Evolutionary conservation across 2,797 vertebrate species (phyloP), one percentile per base, ranked within the genome.

Genomic region (Gymnoscopelus braueri): DNA sequence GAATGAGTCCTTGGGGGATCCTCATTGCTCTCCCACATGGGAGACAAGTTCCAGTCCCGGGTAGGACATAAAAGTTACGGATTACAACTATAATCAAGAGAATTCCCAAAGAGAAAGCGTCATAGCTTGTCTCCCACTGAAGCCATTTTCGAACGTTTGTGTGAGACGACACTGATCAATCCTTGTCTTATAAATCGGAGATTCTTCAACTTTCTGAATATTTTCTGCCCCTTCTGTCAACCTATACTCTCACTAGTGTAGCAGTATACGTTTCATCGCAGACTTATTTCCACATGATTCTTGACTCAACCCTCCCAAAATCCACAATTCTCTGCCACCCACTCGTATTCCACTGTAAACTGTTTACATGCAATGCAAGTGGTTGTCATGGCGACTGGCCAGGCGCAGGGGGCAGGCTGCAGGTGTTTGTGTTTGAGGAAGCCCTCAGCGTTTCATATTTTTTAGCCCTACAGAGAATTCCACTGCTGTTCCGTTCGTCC

Each of bases 351-450:
- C 61, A 75, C 81, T 88, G 60, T 91, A 93, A 93, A 93, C 89
- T 89, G 89, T 93, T 93, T 92, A 90, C 83, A 73, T 57, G 75
- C 84, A 81, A 62, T 63, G 63, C 63, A 72, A 75, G 76, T 74
- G 83, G 81, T 83, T 69, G 86, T 66, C 88, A 72, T 81, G 87
- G 61, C 65, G 44, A 81, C 66, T 1, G 69, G 56, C 60, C 58
- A 1, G 54, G 48, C 76, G 49, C 65, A 57, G 72, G 72, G 78
- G 62, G 59, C 15, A 75, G 81, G 81, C 81, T 72, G 79, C 91
- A 94, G 93, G 92, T 94, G 92, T 94, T 93, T 92, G 89, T 87
- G 83, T 92, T 92, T 85, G 74, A 82, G 3, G 65, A 49, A 72
- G 70, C 51, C 3, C 60, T 64, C 67, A 13, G 49, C 26, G 5